A percentile compares a stretch with the other conserved stretches of the same genome.
Conservation (phyloP, 23 tunicate species). For the Botrylloides violaceus region DNA sequence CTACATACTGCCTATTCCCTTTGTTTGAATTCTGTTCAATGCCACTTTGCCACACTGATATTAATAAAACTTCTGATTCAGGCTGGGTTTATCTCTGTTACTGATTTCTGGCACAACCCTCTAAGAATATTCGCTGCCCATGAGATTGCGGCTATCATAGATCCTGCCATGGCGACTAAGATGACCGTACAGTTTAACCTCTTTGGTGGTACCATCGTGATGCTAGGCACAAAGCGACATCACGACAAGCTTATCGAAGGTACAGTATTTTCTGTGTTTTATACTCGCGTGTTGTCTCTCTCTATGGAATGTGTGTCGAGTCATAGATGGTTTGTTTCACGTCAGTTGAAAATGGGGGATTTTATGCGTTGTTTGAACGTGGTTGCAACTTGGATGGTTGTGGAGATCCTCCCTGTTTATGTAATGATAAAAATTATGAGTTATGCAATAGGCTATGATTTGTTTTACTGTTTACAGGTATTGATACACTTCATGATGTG, state of each 20-base stretch:
- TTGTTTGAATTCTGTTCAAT: too few species aligned
- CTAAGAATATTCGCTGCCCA: constrained; percentile 93
- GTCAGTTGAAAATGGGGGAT: too few species aligned
- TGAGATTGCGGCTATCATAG: constrained; percentile 90
- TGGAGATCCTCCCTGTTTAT: too few species aligned
- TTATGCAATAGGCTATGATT: not conserved
- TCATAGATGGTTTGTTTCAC: not conserved
- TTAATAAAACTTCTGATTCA: too few species aligned
- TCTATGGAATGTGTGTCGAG: constrained; percentile 4
- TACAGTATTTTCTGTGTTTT: not conserved
- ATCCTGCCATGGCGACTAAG: constrained; percentile 96
- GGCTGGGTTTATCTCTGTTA: constrained; percentile 78
- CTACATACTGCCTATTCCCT: too few species aligned
- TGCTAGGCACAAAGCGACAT: constrained; percentile 83
- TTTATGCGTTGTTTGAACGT: too few species aligned
- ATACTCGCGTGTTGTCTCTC: not conserved
- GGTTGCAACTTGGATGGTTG: too few species aligned
- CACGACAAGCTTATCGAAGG: constrained; percentile 74
- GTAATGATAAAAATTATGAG: too few species aligned
- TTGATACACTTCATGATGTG: constrained; percentile 73
- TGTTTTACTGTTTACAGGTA: constrained; percentile 36
- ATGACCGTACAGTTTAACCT: constrained; percentile 96
- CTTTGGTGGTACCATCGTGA: constrained; percentile 89
- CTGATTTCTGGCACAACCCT: constrained; percentile 93
- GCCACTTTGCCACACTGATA: too few species aligned